These are phyloP conservation scores for Rhopalosiphum nymphaeae DNA, from an alignment of 2,888 invertebrate genomes.

Conservation along the genomic window DNA sequence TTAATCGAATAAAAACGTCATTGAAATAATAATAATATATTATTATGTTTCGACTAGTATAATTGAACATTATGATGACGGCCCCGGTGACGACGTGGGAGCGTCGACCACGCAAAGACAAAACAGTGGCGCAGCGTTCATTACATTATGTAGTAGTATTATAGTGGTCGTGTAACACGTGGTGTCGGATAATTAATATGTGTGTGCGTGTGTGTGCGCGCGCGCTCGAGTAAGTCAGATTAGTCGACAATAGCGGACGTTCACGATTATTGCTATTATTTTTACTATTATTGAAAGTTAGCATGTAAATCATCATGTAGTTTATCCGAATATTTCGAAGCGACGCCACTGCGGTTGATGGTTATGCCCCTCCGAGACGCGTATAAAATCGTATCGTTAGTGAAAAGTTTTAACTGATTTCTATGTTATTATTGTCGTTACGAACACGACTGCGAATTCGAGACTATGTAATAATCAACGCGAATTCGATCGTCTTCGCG, in stretches of 20 bases:
- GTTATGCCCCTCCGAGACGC: not conserved
- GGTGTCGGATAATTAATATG: constrained; percentile 14
- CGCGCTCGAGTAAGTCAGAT: not conserved
- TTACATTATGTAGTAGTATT: not conserved
- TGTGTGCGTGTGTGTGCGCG: not conserved
- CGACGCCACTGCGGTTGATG: not conserved
- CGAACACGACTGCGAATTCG: not conserved
- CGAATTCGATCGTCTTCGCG: not conserved
- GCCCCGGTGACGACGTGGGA: not conserved
- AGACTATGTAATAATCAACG: not conserved
- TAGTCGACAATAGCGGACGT: constrained; percentile 5
- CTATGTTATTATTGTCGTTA: not conserved
- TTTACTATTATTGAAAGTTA: not conserved
- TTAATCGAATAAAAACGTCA: constrained; percentile 44
- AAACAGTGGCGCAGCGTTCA: not conserved
- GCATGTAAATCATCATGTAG: not conserved
- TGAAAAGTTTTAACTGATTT: not conserved
- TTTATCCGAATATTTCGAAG: not conserved
- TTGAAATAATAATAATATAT: not conserved
- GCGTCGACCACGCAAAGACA: constrained; percentile 48
- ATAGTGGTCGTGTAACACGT: not conserved
- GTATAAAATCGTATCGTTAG: not conserved
- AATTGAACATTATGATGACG: not conserved
- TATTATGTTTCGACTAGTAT: not conserved
- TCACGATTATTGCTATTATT: not conserved